Evolutionary conservation across 2,888 invertebrate species (phyloP), one percentile per base, ranked within the genome.

Genomic region (Cremastinae sp.): DNA sequence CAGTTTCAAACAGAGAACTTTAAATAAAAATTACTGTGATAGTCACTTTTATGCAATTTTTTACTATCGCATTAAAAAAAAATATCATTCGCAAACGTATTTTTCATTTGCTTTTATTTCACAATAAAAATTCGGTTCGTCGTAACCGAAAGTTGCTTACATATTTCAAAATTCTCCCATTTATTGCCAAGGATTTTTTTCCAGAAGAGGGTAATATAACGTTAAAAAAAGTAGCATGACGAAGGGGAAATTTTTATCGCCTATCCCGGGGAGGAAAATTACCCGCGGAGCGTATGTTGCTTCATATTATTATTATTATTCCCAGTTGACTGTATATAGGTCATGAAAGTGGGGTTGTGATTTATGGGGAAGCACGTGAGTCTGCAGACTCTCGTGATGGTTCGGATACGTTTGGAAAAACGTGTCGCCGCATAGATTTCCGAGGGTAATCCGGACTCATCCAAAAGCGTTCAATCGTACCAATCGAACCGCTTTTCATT

Each of bases 381-480:
- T 41, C 14, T 45, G 61, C 66, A 68, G 62, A 39, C 47, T 56
- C 66, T 68, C 74, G 39, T 49, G 39, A 65, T 51, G 14, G 62
- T 43, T 51, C 28, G 49, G 14, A 10, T 59, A 22, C 16, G 37
- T 64, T 58, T 51, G 41, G 49, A 59, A 22, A 14, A 47, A 51
- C 69, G 41, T 62, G 12, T 18, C 56, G 59, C 43, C 16, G 65
- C 65, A 66, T 71, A 71, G 61, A 75, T 71, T 47, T 62, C 35
- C 56, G 20, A 39, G 47, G 9, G 56, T 56, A 41, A 28, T 53
- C 10, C 61, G 55, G 45, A 59, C 47, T 55, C 16, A 43, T 49
- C 39, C 47, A 56, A 43, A 58, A 70, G 70, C 45, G 62, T 71
- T 78, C 75, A 75, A 75, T 78, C 75, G 78, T 70, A 66, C 71